phyloP scores from a whole-genome alignment of 2,113 vertebrate species.

The Chloropsis hardwickii region DNA sequence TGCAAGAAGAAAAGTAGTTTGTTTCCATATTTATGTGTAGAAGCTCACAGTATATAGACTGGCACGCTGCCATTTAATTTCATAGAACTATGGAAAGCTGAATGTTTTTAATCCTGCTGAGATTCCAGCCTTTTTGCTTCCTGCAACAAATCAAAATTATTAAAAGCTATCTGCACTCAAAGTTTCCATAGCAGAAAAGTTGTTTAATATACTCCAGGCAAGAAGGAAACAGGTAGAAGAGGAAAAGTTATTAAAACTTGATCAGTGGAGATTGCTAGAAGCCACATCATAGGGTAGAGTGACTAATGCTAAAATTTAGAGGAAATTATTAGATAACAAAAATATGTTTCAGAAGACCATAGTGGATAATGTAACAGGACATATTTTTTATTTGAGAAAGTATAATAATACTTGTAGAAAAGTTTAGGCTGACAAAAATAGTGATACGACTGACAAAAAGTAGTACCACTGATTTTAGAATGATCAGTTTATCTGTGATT shows the following conservation, averaged over 20 bases:
- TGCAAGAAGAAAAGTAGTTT: background rate
- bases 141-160: slow-evolving; percentile 21
- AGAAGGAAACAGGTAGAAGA: background rate
- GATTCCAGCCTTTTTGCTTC: slow-evolving; percentile 10
- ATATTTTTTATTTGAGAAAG: background rate
- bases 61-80: slow-evolving; percentile 29
- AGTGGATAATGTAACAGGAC: background rate
- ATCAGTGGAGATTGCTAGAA: background rate
- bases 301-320: slow-evolving; percentile 21
- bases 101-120: slow-evolving; percentile 28
- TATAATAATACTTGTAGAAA: background rate
- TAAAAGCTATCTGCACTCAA: background rate
- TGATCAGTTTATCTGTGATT: background rate
- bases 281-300: background rate
- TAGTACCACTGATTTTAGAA: background rate
- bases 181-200: background rate
- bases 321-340: background rate
- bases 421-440: background rate
- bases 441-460: background rate
- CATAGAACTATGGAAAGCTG: background rate
- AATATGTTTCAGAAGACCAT: background rate
- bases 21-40: background rate
- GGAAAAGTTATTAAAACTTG: slow-evolving; percentile 26
- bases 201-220: background rate
- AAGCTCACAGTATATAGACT: background rate